Conservation (phyloP, 2,797 vertebrate species). For the Lepus townsendii region DNA sequence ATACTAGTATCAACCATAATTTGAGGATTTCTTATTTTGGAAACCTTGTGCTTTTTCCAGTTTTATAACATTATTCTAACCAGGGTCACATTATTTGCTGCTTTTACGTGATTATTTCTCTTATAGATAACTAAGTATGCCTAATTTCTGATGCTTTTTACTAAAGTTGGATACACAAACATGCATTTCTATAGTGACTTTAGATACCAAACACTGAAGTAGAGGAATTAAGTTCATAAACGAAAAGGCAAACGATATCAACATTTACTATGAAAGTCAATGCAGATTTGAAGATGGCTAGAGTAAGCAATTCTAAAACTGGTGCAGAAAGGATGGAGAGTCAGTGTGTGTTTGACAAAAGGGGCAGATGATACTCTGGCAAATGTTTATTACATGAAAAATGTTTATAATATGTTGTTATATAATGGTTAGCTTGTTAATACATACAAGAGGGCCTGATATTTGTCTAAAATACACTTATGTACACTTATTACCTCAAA, state of each 20-base stretch:
- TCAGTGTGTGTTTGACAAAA: slow-evolving; percentile 32
- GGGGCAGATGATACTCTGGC: background rate
- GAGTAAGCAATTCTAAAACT: slow-evolving; percentile 49
- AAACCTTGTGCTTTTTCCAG: slow-evolving; percentile 10
- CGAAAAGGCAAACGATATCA: slow-evolving; percentile 23
- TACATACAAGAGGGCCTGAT: slow-evolving; percentile 14
- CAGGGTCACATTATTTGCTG: background rate
- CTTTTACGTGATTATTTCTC: slow-evolving; percentile 44
- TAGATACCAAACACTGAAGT: background rate
- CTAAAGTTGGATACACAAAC: slow-evolving; percentile 35
- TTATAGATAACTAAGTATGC: slow-evolving; percentile 34
- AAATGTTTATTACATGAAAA: slow-evolving; percentile 46
- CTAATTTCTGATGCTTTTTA: slow-evolving; percentile 41
- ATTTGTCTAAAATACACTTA: background rate
- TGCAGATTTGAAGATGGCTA: slow-evolving; percentile 31
- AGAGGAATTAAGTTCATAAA: background rate
- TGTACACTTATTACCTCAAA: background rate
- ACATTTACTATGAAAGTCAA: slow-evolving; percentile 42
- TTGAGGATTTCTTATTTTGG: slow-evolving; percentile 51
- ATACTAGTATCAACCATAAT: slow-evolving; percentile 18
- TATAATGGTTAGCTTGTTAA: background rate
- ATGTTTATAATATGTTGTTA: slow-evolving; percentile 9
- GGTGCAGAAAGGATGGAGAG: background rate
- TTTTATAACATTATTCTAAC: slow-evolving; percentile 62
- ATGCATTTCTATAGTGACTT: slow-evolving; percentile 35